These are phyloP conservation scores for Diprion similis DNA, from an alignment of 1,140 invertebrate species.

Conservation along the genomic window DNA sequence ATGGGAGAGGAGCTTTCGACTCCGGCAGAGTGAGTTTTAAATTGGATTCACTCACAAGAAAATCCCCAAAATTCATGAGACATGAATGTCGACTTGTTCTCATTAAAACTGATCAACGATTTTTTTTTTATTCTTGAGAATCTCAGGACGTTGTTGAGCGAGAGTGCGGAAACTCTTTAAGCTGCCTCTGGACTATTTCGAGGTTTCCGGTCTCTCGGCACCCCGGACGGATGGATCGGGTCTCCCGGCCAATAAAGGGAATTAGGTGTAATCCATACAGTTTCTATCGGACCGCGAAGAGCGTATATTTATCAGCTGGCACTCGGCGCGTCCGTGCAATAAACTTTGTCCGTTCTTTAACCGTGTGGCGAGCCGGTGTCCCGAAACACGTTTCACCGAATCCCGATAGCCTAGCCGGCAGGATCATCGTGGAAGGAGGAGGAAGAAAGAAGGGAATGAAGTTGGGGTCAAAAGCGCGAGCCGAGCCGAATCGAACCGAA, in stretches of 20 bases:
- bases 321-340: neutral
- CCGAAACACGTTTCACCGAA: neutral
- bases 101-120: too few relatives aligned
- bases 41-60: too few relatives aligned
- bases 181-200: neutral
- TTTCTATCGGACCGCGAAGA: neutral
- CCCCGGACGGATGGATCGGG: neutral
- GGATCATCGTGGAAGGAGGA: neutral
- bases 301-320: neutral
- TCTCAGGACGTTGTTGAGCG: too few relatives aligned
- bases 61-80: too few relatives aligned
- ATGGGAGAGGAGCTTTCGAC: too few relatives aligned
- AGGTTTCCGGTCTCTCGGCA: neutral
- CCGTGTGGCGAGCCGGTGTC: neutral
- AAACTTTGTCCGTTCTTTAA: neutral
- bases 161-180: neutral
- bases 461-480: neutral
- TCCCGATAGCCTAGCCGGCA: neutral
- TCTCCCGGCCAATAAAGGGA: slow-evolving; percentile 5
- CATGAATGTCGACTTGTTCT: too few relatives aligned
- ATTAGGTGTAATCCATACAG: slow-evolving; percentile 2
- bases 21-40: too few relatives aligned
- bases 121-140: too few relatives aligned
- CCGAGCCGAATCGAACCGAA: neutral
- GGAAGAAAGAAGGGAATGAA: neutral